Evolutionary conservation across 53 echinoderm and acorn worm species (phyloP), one percentile per base, ranked within the genome.

Genomic region (Henricia sp.): DNA sequence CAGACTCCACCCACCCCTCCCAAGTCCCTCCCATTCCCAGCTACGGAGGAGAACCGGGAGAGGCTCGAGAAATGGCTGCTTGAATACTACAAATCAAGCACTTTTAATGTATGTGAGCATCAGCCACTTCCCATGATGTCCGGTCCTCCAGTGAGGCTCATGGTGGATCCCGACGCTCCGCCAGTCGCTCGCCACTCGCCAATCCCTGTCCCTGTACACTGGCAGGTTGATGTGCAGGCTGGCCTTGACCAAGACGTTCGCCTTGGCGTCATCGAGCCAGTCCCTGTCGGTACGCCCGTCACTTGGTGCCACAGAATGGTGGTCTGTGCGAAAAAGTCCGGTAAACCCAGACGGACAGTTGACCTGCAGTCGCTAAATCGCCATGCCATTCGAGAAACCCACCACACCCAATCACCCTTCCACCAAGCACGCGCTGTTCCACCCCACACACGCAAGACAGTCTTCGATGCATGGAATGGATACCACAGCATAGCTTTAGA

Each of bases 181-280:
- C 92, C 92, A 51, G 92, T 92, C 17, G 85, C 92, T 38, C 72
- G 67, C 78, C 92, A 92, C 60, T 89, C 88, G 12, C 89, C 88
- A 1, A 89, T 85, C 29, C 88, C 88, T 11, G 91, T 91, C 39
- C 88, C 91, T 14, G 37, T 91, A 4, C 91, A 88, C 71, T 88
- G 91, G 88, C 84, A 52, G 46, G 91, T 88, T 23, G 84, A 88
- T 35, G 88, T 88, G 20, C 88, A 92, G 20, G 85, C 88, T 12
- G 86, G 86, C 72, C 82, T 92, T 4, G 92, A 92, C 52, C 92
- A 85, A 42, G 92, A 92, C 35, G 92, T 92, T 2, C 21, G 82
- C 43, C 88, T 92, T 27, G 88, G 91, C 0, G 84, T 88, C 51
- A 76, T 91, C 28, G 88, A 91, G 34, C 69, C 74, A 41, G 91